A percentile compares a stretch with the other conserved stretches of the same genome.
phyloP scores from a whole-genome alignment of 2,797 vertebrate species.

The Dromococcyx pavoninus region DNA sequence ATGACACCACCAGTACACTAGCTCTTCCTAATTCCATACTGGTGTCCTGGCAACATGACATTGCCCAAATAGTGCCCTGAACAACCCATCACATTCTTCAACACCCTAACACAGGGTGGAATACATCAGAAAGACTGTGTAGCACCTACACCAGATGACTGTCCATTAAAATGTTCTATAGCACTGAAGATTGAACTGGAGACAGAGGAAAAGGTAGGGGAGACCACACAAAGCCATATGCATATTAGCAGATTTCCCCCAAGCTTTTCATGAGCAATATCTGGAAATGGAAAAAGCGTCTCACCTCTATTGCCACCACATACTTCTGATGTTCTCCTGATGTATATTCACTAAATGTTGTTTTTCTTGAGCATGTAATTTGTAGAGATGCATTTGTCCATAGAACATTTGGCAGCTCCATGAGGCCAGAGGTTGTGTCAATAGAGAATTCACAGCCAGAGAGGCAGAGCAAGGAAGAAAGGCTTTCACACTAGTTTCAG shows the following conservation, averaged over 20 bases:
- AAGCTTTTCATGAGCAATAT: conserved; percentile 74
- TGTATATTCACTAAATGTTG: neutral
- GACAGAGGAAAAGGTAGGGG: neutral
- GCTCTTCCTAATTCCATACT: neutral
- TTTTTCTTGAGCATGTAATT: neutral
- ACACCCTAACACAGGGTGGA: neutral
- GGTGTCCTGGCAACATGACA: neutral
- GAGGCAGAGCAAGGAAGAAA: neutral
- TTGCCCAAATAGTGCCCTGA: neutral
- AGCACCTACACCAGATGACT: neutral
- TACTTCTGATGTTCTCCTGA: neutral
- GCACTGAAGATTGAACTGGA: neutral
- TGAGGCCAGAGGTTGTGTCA: neutral
- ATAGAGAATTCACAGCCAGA: neutral
- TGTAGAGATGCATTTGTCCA: neutral
- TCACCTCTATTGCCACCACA: neutral
- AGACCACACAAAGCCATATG: conserved; percentile 69
- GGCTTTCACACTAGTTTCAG: neutral
- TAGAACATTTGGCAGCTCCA: neutral
- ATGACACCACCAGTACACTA: neutral
- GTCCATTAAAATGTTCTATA: neutral
- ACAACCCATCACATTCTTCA: neutral
- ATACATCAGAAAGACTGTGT: neutral
- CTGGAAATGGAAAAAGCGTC: conserved; percentile 18
- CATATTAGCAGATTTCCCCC: conserved; percentile 71